Base-by-base conservation (phyloP, 2,888 invertebrate species). In the Drosophila antonietae region DNA sequence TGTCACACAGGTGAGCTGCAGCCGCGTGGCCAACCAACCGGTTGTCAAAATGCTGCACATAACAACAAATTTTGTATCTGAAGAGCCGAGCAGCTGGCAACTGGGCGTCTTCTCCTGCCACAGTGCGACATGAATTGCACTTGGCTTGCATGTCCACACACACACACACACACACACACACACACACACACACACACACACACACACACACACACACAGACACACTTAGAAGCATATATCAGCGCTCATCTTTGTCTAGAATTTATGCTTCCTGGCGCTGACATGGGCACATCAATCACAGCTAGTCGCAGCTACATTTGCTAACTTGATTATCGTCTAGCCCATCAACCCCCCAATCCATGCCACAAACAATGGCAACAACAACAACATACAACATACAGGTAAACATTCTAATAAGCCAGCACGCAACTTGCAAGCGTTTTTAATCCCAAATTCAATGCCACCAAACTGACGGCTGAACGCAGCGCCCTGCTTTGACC, bases 251-350 rank as follows among this genome's bases (percentile, higher is more conserved):
- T 80, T 74, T 64, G 73, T 69, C 82, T 84, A 73, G 69, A 78
- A 87, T 81, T 81, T 73, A 78, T 77, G 80, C 80, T 83, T 83
- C 78, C 83, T 86, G 84, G 69, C 65, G 74, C 80, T 84, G 88
- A 81, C 81, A 83, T 81, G 80, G 76, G 75, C 76, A 75, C 86
- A 89, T 89, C 86, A 88, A 89, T 90, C 88, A 89, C 23, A 62
- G 18, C 70, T 63, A 72, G 78, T 68, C 68, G 66, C 57, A 37
- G 53, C 43, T 10, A 39, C 39, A 57, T 31, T 44, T 78, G 72
- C 41, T 66, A 68, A 79, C 84, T 80, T 81, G 73, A 75, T 75
- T 82, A 70, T 72, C 62, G 56, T 20, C 39, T 23, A 37, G 51
- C 49, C 31, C 28, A 28, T 6, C 28, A 28, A 6, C 46, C 57